Evolutionary conservation across 1,140 invertebrate species (phyloP), one percentile per base, ranked within the genome.

Genomic region (Drosophila santomea): DNA sequence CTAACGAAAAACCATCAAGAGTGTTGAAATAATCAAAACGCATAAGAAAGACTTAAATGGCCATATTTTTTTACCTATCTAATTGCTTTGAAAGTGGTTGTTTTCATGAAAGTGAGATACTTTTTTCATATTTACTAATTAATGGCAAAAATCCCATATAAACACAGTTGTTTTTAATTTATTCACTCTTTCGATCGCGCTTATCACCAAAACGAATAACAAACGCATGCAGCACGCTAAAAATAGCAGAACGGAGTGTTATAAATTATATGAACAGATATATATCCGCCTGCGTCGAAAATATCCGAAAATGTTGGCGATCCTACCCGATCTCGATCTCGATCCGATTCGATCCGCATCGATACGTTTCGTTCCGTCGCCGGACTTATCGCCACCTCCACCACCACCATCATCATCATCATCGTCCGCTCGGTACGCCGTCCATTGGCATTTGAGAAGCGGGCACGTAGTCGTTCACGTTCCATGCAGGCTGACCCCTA

Each of bases 381-480:
- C 66, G 58, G 44, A 71, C 71, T 75, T 75, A 79, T 80, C 43
- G 43, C 15, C 32, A 43, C 8, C 25, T 5, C 17, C 77, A 58
- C 62, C 57, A 58, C 66, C 64, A 61, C 38, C 69, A 63, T 62
- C 77, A 62, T 66, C 57, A 61, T 62, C 64, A 61, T 41, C 64
- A 58, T 66, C 61, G 60, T 67, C 35, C 47, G 54, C 12, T 41
- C 47, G 23, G 55, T 59, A 47, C 43, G 61, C n/a, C 80, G 68
- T 80, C 84, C 84, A 88, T 88, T 88, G 76, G 80, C 84, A 74
- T 88, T 73, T 68, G 47, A 44, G 56, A 51, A 43, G 60, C 54
- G n/a, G 64, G 84, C 84, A 88, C 84, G 84, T 88, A 88, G 73
- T 63, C 73, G 66, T 88, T 75, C 64, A 58, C 56, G 51, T 60